Conservation (phyloP, 2,113 vertebrate species). For the Scartelaos histophorus region DNA sequence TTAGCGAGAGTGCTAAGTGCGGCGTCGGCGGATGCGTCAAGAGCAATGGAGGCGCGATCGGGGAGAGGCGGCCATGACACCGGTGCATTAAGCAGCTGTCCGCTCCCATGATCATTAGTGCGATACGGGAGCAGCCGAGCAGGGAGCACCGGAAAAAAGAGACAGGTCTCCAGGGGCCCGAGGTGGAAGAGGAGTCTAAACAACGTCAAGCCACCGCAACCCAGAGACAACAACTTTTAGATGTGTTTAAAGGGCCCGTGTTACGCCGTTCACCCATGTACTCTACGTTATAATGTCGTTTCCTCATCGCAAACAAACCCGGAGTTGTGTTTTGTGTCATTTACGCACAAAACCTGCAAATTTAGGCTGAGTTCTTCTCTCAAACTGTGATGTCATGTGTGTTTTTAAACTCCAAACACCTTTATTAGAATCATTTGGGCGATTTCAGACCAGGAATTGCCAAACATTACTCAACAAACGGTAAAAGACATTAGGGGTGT, state of each 20-base stretch:
- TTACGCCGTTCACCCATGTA: too few relatives aligned
- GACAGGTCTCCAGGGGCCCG: slow-evolving; percentile 57
- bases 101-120: slow-evolving; percentile 74
- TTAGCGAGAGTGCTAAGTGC: slow-evolving; percentile 48
- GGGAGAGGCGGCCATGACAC: slow-evolving; percentile 67
- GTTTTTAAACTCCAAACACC: too few relatives aligned
- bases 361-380: too few relatives aligned
- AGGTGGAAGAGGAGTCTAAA: slow-evolving; percentile 58
- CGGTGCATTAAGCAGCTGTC: slow-evolving; percentile 73
- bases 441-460: too few relatives aligned
- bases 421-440: too few relatives aligned
- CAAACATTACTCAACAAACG: too few relatives aligned
- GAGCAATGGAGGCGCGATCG: slow-evolving; percentile 66
- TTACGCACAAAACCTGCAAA: too few relatives aligned
- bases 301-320: too few relatives aligned
- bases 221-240: slow-evolving; percentile 60
- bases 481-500: too few relatives aligned
- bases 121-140: slow-evolving; percentile 72
- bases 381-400: too few relatives aligned
- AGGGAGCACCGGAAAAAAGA: slow-evolving; percentile 59
- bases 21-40: slow-evolving; percentile 48
- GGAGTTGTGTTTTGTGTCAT: too few relatives aligned
- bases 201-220: slow-evolving; percentile 69
- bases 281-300: too few relatives aligned
- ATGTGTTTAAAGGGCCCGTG: neutral